Evolutionary conservation across 1,140 invertebrate genomes (phyloP).

Genomic region (Drosophila tristis): DNA sequence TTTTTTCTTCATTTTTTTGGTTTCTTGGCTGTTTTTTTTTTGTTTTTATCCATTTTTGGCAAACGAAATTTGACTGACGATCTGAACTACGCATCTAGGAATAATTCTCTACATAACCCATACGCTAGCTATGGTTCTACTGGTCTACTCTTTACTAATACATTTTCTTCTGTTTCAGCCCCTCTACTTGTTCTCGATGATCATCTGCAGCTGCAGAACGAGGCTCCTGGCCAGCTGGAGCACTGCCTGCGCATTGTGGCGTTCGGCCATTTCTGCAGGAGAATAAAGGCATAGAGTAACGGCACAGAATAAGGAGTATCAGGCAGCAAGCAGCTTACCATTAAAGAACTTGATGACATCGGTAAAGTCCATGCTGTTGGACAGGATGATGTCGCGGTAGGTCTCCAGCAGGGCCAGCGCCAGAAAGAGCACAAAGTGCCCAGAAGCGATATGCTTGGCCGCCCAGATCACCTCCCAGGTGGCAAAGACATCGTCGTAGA

Average conservation of each 20-base stretch:
- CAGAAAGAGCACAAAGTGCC: slow-evolving; percentile 96
- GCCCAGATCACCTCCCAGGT: slow-evolving; percentile 99
- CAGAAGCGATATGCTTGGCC: slow-evolving; percentile 92
- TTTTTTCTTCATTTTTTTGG: background rate
- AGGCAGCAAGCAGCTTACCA: slow-evolving; percentile 84
- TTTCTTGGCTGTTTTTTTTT: background rate
- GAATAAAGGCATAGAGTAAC: slow-evolving; percentile 28
- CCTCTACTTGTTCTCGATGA: slow-evolving; percentile 94
- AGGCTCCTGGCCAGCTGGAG: slow-evolving; percentile 92
- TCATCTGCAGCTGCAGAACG: slow-evolving; percentile 93
- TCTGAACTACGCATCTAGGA: slow-evolving; percentile 23
- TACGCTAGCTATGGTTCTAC: too few species aligned
- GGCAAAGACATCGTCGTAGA: slow-evolving; percentile 96
- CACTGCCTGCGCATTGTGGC: slow-evolving; percentile 93
- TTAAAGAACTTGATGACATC: slow-evolving; percentile 99
- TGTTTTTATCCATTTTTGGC: slow-evolving; percentile 26
- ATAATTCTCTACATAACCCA: slow-evolving; percentile 7
- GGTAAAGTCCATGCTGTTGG: slow-evolving; percentile 98
- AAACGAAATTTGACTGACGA: slow-evolving; percentile 34
- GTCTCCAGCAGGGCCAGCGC: slow-evolving; percentile 95
- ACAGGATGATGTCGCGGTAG: slow-evolving; percentile 95
- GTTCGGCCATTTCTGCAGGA: slow-evolving; percentile 96
- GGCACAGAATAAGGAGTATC: too few species aligned
- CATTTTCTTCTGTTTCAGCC: too few species aligned
- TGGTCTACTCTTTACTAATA: too few species aligned